A percentile compares a stretch with the other conserved stretches of the same genome.
phyloP scores from a whole-genome alignment of 2,797 vertebrate species.

The Rachycentron canadum region DNA sequence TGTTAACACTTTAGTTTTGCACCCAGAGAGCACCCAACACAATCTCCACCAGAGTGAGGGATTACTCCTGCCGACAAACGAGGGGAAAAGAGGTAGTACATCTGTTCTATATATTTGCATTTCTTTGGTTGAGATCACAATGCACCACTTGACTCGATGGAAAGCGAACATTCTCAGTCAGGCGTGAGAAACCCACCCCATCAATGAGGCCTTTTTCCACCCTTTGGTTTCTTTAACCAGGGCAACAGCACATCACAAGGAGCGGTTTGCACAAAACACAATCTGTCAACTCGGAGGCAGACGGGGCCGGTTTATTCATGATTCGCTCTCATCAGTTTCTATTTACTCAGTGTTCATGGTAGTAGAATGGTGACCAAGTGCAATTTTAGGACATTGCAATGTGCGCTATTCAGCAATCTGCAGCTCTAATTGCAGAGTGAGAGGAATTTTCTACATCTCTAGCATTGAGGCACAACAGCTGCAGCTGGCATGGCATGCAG shows the following conservation, averaged over 20 bases:
- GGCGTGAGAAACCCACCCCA: slow-evolving; percentile 82
- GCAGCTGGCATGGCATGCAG: slow-evolving; percentile 82
- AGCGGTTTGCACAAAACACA: slow-evolving; percentile 78
- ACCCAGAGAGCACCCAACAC: slow-evolving; percentile 63
- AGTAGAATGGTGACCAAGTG: slow-evolving; percentile 69
- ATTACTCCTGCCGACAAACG: slow-evolving; percentile 74
- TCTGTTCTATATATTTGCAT: slow-evolving; percentile 86
- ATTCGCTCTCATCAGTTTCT: slow-evolving; percentile 72
- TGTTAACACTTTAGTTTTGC: slow-evolving; percentile 79
- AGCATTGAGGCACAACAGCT: slow-evolving; percentile 81
- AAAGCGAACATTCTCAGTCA: slow-evolving; percentile 82
- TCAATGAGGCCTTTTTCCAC: slow-evolving; percentile 79
- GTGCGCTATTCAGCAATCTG: slow-evolving; percentile 80
- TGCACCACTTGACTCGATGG: slow-evolving; percentile 84
- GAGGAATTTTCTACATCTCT: slow-evolving; percentile 79
- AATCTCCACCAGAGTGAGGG: slow-evolving; percentile 66
- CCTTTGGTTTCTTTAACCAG: slow-evolving; percentile 68
- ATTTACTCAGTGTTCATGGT: slow-evolving; percentile 73
- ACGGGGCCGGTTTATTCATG: slow-evolving; percentile 63
- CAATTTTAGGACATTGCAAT: slow-evolving; percentile 82
- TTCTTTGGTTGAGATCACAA: slow-evolving; percentile 84
- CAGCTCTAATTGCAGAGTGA: slow-evolving; percentile 83
- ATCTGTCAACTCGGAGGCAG: slow-evolving; percentile 74
- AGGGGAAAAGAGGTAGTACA: slow-evolving; percentile 74
- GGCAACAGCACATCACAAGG: slow-evolving; percentile 72